These are phyloP conservation scores for Tachysurus fulvidraco DNA, from an alignment of 2,113 vertebrate genomes.

Conservation along the genomic window DNA sequence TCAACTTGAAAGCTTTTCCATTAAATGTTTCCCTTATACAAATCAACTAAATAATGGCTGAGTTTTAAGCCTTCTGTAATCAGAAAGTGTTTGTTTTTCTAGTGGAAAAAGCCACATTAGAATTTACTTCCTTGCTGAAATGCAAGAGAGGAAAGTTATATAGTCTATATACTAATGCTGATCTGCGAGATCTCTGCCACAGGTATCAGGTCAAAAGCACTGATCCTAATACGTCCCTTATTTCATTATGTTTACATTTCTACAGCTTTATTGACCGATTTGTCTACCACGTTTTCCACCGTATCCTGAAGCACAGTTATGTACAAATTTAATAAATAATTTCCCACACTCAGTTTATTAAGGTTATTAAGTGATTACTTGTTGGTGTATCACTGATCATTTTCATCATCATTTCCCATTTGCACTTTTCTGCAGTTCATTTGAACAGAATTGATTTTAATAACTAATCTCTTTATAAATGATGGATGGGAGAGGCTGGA, in stretches of 20 bases:
- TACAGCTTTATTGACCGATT: neutral
- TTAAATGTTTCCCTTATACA: constrained; percentile 51
- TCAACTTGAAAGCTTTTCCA: constrained; percentile 59
- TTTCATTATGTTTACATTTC: neutral
- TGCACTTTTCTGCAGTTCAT: neutral
- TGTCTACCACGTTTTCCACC: neutral
- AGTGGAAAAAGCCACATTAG: constrained; percentile 23
- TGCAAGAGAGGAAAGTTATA: neutral
- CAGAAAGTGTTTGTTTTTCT: constrained; percentile 41
- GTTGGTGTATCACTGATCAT: neutral
- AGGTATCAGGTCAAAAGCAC: constrained; percentile 11
- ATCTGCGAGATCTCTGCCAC: constrained; percentile 25
- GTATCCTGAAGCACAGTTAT: neutral
- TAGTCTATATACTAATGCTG: constrained; percentile 55
- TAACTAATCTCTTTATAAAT: constrained; percentile 5
- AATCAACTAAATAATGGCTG: constrained; percentile 47
- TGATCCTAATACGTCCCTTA: neutral
- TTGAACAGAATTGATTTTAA: constrained; percentile 28
- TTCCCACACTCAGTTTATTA: no score
- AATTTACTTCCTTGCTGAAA: constrained; percentile 33
- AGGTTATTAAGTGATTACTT: neutral
- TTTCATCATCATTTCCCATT: constrained; percentile 12
- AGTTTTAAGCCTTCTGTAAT: constrained; percentile 27
- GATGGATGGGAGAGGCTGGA: neutral
- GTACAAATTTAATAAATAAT: neutral